Percentiles rank a stretch among this genome's conserved stretches.
Conservation (phyloP, 2,113 vertebrate species). For the Notarius lentiginosus region DNA sequence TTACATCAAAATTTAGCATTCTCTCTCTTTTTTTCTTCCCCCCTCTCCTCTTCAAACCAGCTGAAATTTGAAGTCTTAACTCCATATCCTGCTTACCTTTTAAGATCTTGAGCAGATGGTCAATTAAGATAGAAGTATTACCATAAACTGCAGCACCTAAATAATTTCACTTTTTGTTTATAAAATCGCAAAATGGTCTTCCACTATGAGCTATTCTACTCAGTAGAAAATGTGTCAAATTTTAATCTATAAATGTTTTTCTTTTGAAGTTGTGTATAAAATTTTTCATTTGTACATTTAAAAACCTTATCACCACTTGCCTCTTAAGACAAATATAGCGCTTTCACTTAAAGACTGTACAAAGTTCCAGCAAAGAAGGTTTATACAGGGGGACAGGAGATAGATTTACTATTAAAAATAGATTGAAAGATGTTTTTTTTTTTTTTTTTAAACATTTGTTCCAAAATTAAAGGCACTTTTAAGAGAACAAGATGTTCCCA, state of each 20-base stretch:
- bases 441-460: conserved; percentile 58
- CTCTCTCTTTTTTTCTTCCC: not conserved
- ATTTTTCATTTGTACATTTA: conserved; percentile 79
- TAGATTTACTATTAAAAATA: conserved; percentile 59
- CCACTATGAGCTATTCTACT: conserved; percentile 73
- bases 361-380: conserved; percentile 62
- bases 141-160: conserved; percentile 8
- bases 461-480: conserved; percentile 53
- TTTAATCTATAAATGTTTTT: conserved; percentile 65
- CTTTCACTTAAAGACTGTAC: conserved; percentile 73
- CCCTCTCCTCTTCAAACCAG: not conserved
- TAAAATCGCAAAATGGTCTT: conserved; percentile 46
- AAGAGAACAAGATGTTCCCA: conserved; percentile 49
- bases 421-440: conserved; percentile 63
- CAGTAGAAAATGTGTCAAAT: conserved; percentile 81
- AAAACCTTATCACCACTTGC: conserved; percentile 71
- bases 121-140: not conserved
- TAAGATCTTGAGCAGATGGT: not conserved
- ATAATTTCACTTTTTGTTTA: conserved; percentile 50
- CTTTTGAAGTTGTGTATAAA: conserved; percentile 80
- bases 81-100: conserved; percentile 32
- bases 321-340: conserved; percentile 74
- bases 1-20: not conserved
- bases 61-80: not conserved
- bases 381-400: conserved; percentile 61